Evolutionary conservation across 2,113 vertebrate species (phyloP), one percentile per base, ranked within the genome.

Genomic region (Bufo bufo): DNA sequence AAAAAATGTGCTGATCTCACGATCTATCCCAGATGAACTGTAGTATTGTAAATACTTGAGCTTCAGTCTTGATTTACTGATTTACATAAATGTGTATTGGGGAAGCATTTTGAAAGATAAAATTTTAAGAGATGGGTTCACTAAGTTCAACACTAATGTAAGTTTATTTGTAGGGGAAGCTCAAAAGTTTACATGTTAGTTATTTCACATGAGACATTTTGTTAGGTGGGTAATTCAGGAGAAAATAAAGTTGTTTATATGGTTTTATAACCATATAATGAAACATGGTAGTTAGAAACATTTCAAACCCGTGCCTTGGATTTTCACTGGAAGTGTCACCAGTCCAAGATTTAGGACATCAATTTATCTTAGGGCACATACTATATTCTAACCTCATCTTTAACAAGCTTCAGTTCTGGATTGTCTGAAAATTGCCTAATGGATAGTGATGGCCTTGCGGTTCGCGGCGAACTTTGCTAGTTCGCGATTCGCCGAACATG

Each of bases 1-100:
- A 23, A 82, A 87, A 87, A 74, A 82, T 75, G 43, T n/a, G 0
- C 86, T 75, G 45, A 20, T 63, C 77, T 87, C 6, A 82, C 66
- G 71, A 84, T 45, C 13, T 10, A 77, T 88, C 80, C 80, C 81
- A 23, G 17, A 56, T 58, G 79, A 65, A 54, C 65, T 58, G 7
- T 14, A 33, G 52, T 49, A 83, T 69, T 88, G 77, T 83, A 47
- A 33, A 50, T 71, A 52, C 59, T 43, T 79, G 49, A 10, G 47
- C 75, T 71, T 33, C 54, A 71, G 6, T 65, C 54, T 19, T 74
- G 58, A 82, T 69, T 80, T 58, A 71, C 43, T 83, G 72, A 14
- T 50, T 17, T 43, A 82, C 7, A 14, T n/a, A 50, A 66, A 78
- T 50, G 47, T 78, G 43, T 49, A 54, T 77, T 61, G 75, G 45